phyloP scores from a whole-genome alignment of 2,113 vertebrate species.

The Acanthochromis polyacanthus region DNA sequence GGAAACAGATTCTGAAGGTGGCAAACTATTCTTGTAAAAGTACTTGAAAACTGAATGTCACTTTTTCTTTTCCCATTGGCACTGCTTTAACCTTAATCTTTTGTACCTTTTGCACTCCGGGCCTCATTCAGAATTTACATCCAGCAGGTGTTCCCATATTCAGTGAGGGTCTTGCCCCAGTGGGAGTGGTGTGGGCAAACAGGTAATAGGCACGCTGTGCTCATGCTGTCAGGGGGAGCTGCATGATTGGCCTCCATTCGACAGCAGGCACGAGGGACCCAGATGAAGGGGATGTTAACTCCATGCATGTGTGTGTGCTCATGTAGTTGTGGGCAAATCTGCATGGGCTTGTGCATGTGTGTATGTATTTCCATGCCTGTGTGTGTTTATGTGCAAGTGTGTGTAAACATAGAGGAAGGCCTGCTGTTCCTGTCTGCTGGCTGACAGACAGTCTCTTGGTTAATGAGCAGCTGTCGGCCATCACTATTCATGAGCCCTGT shows the following conservation, averaged over 20 bases:
- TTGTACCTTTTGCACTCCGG: constrained; percentile 46
- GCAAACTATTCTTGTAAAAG: constrained; percentile 9
- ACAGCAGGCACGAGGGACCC: constrained; percentile 50
- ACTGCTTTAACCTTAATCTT: constrained; percentile 27
- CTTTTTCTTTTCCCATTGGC: neutral
- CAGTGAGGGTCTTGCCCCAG: constrained; percentile 49
- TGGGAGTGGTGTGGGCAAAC: constrained; percentile 47
- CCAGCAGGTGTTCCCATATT: constrained; percentile 69
- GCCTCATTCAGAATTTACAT: constrained; percentile 64
- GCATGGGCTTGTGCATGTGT: constrained; percentile 26
- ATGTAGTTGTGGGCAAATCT: constrained; percentile 40
- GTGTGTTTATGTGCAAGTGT: constrained; percentile 56
- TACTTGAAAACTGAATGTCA: constrained; percentile 17
- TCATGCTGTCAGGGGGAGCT: constrained; percentile 47
- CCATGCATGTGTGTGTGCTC: neutral
- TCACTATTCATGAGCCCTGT: constrained; percentile 85
- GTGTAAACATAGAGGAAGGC: constrained; percentile 59
- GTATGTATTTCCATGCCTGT: constrained; percentile 30
- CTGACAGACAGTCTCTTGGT: constrained; percentile 81
- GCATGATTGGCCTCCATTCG: constrained; percentile 45
- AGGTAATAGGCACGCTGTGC: constrained; percentile 53
- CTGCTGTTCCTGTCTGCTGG: constrained; percentile 71
- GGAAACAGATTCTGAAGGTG: constrained; percentile 19
- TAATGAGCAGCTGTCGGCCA: constrained; percentile 86
- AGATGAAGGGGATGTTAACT: constrained; percentile 73